A percentile compares a stretch with the other conserved stretches of the same genome.
phyloP scores from a whole-genome alignment of 1,140 invertebrate species.

The Drosophila ambigua region DNA sequence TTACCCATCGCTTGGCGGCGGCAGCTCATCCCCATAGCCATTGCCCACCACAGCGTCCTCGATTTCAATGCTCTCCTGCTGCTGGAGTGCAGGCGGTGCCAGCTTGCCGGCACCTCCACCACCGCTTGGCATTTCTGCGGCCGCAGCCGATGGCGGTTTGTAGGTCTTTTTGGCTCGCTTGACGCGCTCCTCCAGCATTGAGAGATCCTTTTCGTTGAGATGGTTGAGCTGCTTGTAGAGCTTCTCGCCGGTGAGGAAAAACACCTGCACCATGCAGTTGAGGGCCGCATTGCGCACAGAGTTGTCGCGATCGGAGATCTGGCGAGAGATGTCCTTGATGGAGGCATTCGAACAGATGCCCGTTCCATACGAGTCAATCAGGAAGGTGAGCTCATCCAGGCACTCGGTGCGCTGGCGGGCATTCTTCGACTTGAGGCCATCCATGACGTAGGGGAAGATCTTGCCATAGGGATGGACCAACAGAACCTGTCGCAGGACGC shows the following conservation, averaged over 20 bases:
- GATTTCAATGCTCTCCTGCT: slow-evolving; percentile 83
- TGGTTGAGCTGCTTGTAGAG: slow-evolving; percentile 96
- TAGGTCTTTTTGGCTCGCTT: slow-evolving; percentile 92
- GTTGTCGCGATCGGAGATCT: slow-evolving; percentile 98
- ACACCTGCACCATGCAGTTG: slow-evolving; percentile 96
- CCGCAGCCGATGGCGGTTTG: slow-evolving; percentile 83
- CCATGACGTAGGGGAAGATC: slow-evolving; percentile 95
- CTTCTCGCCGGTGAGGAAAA: slow-evolving; percentile 94
- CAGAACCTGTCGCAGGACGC: slow-evolving; percentile 93
- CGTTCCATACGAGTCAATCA: slow-evolving; percentile 94
- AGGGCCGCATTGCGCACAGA: slow-evolving; percentile 97
- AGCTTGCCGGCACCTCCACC: slow-evolving; percentile 69
- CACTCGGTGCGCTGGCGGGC: slow-evolving; percentile 98
- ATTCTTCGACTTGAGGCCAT: slow-evolving; percentile 98
- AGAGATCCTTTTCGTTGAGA: slow-evolving; percentile 96
- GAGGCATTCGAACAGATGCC: slow-evolving; percentile 92
- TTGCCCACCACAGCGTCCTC: slow-evolving; percentile 73
- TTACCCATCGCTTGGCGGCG: slow-evolving; percentile 75
- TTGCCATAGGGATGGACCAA: slow-evolving; percentile 95
- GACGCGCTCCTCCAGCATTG: slow-evolving; percentile 96
- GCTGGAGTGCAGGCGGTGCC: slow-evolving; percentile 24
- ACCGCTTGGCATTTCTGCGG: slow-evolving; percentile 76
- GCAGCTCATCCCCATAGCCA: slow-evolving; percentile 76
- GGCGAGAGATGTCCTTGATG: slow-evolving; percentile 96
- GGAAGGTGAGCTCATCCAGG: slow-evolving; percentile 93